Percentiles rank a stretch among this genome's conserved stretches.
Conservation (phyloP, 2,797 vertebrate genomes). For the Parotocinclus haroldoi region DNA sequence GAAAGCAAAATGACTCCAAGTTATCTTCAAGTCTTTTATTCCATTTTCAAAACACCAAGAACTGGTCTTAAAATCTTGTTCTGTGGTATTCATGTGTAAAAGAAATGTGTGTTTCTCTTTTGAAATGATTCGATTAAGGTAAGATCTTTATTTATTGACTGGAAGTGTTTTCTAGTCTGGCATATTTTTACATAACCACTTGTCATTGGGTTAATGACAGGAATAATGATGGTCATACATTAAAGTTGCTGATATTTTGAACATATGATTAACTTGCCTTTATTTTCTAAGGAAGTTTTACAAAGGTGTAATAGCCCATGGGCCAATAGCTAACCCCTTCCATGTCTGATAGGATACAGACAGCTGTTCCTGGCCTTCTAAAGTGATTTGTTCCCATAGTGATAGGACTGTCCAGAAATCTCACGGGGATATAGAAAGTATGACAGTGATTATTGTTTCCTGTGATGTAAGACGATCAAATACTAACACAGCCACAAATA, state of each 20-base stretch:
- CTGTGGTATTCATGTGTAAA: constrained; percentile 41
- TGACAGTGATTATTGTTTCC: too few species aligned
- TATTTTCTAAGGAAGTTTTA: constrained; percentile 1
- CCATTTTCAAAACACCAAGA: constrained; percentile 34
- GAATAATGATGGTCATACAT: constrained; percentile 33
- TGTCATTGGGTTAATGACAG: constrained; percentile 22
- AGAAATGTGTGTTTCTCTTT: constrained; percentile 41
- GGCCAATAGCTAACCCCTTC: too few species aligned
- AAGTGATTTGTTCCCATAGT: too few species aligned
- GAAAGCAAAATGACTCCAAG: constrained; percentile 31
- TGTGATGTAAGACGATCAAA: too few species aligned
- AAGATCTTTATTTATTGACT: constrained; percentile 58
- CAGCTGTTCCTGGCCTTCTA: too few species aligned
- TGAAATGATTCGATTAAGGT: constrained; percentile 37
- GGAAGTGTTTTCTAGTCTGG: constrained; percentile 32
- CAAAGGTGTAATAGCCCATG: too few species aligned
- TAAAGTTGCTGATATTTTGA: constrained; percentile 50
- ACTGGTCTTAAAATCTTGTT: constrained; percentile 46
- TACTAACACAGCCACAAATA: too few species aligned
- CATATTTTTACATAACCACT: constrained; percentile 29
- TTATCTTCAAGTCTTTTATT: constrained; percentile 46
- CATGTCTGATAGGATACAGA: too few species aligned
- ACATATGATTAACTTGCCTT: constrained; percentile 15
- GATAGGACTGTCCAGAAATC: too few species aligned
- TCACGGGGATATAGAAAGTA: too few species aligned